phyloP scores from a whole-genome alignment of 1,140 invertebrate species.

The Drosophila busckii region DNA sequence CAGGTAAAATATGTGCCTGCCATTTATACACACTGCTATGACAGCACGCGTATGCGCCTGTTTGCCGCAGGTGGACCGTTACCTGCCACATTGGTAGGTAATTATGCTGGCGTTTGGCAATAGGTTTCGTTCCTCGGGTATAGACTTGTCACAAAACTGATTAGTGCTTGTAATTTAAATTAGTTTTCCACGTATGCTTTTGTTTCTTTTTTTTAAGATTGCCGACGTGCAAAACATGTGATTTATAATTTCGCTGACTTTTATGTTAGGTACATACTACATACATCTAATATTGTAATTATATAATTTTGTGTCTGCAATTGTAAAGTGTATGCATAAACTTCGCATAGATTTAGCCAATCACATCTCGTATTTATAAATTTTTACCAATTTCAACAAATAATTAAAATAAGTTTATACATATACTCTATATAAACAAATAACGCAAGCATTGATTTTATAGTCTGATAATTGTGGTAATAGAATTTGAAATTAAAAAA shows the following conservation, averaged over 20 bases:
- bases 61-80: conserved; percentile 97
- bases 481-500: conserved; percentile 67
- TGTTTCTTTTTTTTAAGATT: conserved; percentile 31
- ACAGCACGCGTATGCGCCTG: conserved; percentile 91
- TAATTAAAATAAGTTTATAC: conserved; percentile 30
- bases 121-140: conserved; percentile 49
- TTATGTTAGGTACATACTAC: conserved; percentile 39
- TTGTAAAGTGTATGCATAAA: conserved; percentile 42
- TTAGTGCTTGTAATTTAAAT: conserved; percentile 31
- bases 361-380: conserved; percentile 65
- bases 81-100: conserved; percentile 92
- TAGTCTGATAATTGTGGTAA: conserved; percentile 67
- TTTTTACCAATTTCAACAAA: conserved; percentile 21
- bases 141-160: conserved; percentile 39
- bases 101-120: conserved; percentile 86
- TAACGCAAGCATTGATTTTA: conserved; percentile 57
- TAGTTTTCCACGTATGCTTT: conserved; percentile 7
- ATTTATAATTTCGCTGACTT: conserved; percentile 28
- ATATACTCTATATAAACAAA: conserved; percentile 37
- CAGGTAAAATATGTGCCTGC: conserved; percentile 93
- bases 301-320: conserved; percentile 40
- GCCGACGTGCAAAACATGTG: conserved; percentile 25
- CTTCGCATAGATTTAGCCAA: conserved; percentile 32
- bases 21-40: conserved; percentile 98
- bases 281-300: too few relatives aligned